Evolutionary conservation across 2,113 vertebrate genomes (phyloP), one percentile per base, ranked within the genome.

Genomic region (Cheilinus undulatus): DNA sequence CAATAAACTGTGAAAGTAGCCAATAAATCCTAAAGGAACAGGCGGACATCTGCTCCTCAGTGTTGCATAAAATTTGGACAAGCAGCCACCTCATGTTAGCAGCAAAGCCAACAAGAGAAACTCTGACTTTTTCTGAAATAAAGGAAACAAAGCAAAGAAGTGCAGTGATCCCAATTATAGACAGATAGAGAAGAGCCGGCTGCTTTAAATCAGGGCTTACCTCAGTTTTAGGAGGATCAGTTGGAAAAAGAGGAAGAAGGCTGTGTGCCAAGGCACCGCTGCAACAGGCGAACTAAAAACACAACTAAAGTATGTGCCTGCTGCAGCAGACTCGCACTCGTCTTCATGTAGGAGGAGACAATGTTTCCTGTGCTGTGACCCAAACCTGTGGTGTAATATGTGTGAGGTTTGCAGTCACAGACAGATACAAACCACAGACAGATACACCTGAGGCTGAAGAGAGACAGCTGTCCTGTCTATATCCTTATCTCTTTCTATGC

Each of bases 311-410:
- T 73, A 40, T 67, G 72, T 50, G 56, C 71, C 62, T 64, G 76
- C 71, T 73, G 60, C 23, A 27, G 59, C 64, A 32, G 48, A 38
- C 51, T 76, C 30, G 28, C 59, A 50, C 46, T 23, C 20, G 3
- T 17, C 22, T 27, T 26, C 1, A 11, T 57, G 78, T 57, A 79
- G 85, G 91, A 87, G 84, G 89, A 88, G 81, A 54, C 77, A 63
- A 17, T 28, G 4, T 50, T 86, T 87, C 88, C 88, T 87, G 84
- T 71, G 66, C 69, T 48, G 19, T 70, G 50, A 70, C 61, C 79
- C 46, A 74, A 69, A 76, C 36, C 2, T 54, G 61, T 58, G 57
- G 58, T 53, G 19, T 52, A 14, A 51, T 50, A 19, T 71, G 49
- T 59, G 57, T 68, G 68, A 82, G 70, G 73, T 72, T 52, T 85